phyloP scores from a whole-genome alignment of 2,113 vertebrate species.

The Bos indicus region DNA sequence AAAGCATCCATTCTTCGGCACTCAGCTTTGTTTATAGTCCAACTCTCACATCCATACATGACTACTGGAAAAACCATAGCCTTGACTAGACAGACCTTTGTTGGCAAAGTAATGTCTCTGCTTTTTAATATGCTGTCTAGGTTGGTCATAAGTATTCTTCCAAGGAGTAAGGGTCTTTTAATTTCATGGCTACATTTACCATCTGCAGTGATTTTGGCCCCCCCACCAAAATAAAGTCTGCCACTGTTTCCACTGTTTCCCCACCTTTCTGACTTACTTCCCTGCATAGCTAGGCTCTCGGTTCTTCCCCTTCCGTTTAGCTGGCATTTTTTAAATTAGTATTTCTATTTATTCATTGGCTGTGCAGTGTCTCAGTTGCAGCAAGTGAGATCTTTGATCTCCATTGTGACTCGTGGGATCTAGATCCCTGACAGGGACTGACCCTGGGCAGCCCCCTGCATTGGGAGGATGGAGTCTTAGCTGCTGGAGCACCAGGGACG shows the following conservation, averaged over 20 bases:
- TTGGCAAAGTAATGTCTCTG: not conserved
- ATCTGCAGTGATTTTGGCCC: not conserved
- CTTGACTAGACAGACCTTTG: not conserved
- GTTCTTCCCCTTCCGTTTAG: rapidly evolving
- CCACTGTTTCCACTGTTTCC: not conserved
- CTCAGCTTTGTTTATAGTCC: not conserved
- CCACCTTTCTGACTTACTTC: not conserved
- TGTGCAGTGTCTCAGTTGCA: not conserved
- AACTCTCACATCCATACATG: not conserved
- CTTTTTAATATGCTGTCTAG: not conserved
- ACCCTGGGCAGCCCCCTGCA: not conserved
- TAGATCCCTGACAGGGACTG: not conserved
- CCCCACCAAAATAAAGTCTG: not conserved
- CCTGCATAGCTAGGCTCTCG: not conserved
- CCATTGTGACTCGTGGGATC: rapidly evolving
- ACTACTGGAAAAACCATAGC: not conserved
- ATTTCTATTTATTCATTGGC: rapidly evolving
- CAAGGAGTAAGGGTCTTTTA: not conserved
- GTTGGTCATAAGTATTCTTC: not conserved
- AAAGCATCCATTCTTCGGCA: rapidly evolving
- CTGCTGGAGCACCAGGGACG: not conserved
- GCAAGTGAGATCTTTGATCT: not conserved
- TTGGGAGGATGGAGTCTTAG: not conserved
- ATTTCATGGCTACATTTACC: not conserved
- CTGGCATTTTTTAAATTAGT: not conserved